These are phyloP conservation scores for Steromphala cineraria DNA, from an alignment of 2,888 invertebrate genomes.

Conservation along the genomic window DNA sequence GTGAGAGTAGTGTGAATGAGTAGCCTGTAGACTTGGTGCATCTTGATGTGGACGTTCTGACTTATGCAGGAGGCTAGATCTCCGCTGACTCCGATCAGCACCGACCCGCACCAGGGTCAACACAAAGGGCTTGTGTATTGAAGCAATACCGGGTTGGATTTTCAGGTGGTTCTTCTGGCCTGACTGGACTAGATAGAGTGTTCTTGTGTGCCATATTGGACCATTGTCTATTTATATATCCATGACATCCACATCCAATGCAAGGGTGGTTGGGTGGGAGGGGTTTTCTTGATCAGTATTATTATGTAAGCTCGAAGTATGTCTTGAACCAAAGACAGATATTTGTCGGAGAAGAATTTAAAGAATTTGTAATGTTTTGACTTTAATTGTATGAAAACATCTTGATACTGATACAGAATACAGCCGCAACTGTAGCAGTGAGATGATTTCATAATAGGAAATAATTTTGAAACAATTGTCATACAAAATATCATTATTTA, in stretches of 20 bases:
- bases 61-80: too few species aligned
- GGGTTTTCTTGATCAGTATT: constrained; percentile 6
- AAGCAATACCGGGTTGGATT: not conserved
- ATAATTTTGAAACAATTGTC: too few species aligned
- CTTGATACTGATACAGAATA: too few species aligned
- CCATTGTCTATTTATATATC: not conserved
- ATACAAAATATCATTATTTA: too few species aligned
- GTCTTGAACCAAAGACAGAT: too few species aligned
- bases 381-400: too few species aligned
- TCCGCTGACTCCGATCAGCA: too few species aligned
- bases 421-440: too few species aligned
- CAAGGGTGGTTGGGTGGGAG: not conserved
- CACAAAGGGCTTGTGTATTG: constrained; percentile 6
- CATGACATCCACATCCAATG: not conserved
- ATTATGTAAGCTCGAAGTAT: not conserved
- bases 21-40: constrained; percentile 7
- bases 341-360: too few species aligned
- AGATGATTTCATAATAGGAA: too few species aligned
- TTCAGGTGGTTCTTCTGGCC: not conserved
- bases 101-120: not conserved
- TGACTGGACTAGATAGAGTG: not conserved
- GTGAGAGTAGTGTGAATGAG: constrained; percentile 13
- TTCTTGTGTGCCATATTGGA: constrained; percentile 2
- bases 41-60: not conserved
- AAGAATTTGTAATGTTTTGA: too few species aligned